Evolutionary conservation across 1,140 invertebrate genomes (phyloP), one percentile per base, ranked within the genome.

Genomic region (Atta texana): DNA sequence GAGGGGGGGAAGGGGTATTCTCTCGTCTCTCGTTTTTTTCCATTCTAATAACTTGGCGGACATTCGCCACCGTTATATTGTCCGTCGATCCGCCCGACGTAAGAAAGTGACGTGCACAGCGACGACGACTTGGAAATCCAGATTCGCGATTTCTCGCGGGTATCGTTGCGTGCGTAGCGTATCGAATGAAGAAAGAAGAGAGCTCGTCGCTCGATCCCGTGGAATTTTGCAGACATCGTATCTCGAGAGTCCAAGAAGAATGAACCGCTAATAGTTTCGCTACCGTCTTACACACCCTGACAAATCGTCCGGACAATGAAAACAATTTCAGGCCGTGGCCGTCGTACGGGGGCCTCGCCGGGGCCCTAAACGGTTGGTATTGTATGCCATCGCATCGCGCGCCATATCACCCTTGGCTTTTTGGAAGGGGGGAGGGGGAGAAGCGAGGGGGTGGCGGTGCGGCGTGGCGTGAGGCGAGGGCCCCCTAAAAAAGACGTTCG

Each of bases 271-370:
- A 94, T 94, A 93, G 92, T 94, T 92, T 94, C 86, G 94, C 94
- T 94, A 94, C 94, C 93, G 94, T 94, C 91, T 95, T 94, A 93
- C 93, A 93, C 93, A 93, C 92, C 94, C 88, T 93, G 93, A 93
- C 94, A 95, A 95, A 95, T 95, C 92, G 93, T 84, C 57, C 55
- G 91, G 87, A 95, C 94, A 95, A 95, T 94, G 92, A 91, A 94
- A 94, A 95, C 92, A 93, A 94, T 95, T 94, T 94, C 90, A 91
- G 90, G 90, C 90, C 87, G 61, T 80, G 76, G 39, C 59, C 44
- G 85, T 44, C 44, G 78, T 64, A 64, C 88, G 66, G 14, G 55
- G 53, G 49, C 49, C 53, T 49, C 53, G 72, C 24, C 49, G 69
- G 66, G 59, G 74, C 80, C 72, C 90, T 94, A 94, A 95, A 94